phyloP scores from a whole-genome alignment of 1,140 invertebrate species.

The Pentalonia nigronervosa region DNA sequence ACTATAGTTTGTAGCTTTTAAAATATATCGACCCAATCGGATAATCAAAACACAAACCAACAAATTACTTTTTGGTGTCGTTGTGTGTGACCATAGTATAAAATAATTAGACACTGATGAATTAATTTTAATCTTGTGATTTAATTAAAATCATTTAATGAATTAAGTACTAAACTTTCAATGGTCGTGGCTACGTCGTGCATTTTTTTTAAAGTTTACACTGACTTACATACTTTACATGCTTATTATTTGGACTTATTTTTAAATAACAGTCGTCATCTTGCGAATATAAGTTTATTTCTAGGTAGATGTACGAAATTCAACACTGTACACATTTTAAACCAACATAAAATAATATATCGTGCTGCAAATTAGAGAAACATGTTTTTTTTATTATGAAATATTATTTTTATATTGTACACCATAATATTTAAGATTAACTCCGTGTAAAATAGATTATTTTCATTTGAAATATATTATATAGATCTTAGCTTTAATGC shows the following conservation, averaged over 20 bases:
- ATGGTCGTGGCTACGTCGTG: not conserved
- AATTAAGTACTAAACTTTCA: not conserved
- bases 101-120: not conserved
- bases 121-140: not conserved
- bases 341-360: not conserved
- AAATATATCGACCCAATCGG: not conserved
- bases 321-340: not conserved
- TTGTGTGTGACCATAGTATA: not conserved
- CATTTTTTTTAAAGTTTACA: not conserved
- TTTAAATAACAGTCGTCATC: not conserved
- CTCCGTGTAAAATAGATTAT: too few species aligned
- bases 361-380: too few species aligned
- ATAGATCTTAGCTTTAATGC: too few species aligned
- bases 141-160: not conserved
- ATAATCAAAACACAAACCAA: not conserved
- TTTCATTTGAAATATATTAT: too few species aligned
- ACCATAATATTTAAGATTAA: too few species aligned
- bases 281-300: not conserved
- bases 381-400: too few species aligned
- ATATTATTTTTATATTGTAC: too few species aligned
- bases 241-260: not conserved
- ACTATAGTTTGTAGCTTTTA: not conserved
- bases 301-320: not conserved
- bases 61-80: not conserved
- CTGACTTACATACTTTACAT: not conserved